Percentiles rank a stretch among this genome's conserved stretches.
Evolutionary conservation across 2,113 vertebrate genomes (phyloP).

Genomic region (Embiotoca jacksoni): DNA sequence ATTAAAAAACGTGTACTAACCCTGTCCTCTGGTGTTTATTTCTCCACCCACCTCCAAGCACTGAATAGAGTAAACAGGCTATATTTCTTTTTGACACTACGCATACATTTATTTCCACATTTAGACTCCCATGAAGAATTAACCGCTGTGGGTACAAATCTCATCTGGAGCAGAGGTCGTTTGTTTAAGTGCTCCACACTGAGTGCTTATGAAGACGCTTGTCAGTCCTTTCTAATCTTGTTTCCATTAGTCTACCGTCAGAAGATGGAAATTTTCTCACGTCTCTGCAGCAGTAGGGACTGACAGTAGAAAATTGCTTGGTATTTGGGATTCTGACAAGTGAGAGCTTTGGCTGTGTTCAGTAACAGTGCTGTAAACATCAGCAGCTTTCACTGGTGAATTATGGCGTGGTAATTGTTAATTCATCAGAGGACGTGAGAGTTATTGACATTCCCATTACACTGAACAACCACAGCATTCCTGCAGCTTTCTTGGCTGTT

Average conservation of each 20-base stretch:
- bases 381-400: conserved; percentile 46
- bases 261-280: no score
- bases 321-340: conserved; percentile 14
- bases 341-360: conserved; percentile 16
- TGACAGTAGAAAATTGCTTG: background rate
- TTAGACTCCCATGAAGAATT: background rate
- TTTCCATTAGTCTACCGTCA: background rate
- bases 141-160: no score
- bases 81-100: background rate
- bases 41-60: background rate
- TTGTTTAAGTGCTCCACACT: no score
- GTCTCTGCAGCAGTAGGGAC: background rate
- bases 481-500: conserved; percentile 27
- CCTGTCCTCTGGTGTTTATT: conserved; percentile 45
- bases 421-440: conserved; percentile 43
- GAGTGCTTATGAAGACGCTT: no score
- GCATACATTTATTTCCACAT: conserved; percentile 10
- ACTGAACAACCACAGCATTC: conserved; percentile 47
- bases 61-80: background rate
- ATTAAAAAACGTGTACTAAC: conserved; percentile 99
- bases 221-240: no score
- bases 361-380: conserved; percentile 40
- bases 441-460: conserved; percentile 63
- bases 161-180: no score
- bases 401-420: conserved; percentile 25